phyloP scores from a whole-genome alignment of 2,888 invertebrate genomes.

The Archips xylosteana region DNA sequence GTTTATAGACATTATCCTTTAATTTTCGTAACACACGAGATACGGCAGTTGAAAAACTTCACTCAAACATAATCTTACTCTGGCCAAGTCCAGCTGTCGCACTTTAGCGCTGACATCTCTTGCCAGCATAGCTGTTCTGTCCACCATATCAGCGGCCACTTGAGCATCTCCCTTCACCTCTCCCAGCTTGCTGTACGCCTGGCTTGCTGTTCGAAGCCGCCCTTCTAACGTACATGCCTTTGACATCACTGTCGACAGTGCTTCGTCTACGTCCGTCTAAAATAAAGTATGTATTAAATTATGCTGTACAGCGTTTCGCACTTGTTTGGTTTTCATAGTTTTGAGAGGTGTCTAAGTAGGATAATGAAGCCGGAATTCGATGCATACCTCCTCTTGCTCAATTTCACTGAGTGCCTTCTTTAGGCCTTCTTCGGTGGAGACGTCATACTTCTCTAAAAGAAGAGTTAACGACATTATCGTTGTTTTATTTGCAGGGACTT shows the following conservation, averaged over 20 bases:
- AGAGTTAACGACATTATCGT: conserved; percentile 66
- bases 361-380: not conserved
- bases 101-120: conserved; percentile 98
- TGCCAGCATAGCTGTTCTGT: conserved; percentile 94
- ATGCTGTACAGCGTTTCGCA: not conserved
- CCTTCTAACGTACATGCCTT: conserved; percentile 92
- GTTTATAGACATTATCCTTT: too few relatives aligned
- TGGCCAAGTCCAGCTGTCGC: conserved; percentile 95
- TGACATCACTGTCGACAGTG: conserved; percentile 89
- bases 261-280: conserved; percentile 89
- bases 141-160: conserved; percentile 93
- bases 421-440: conserved; percentile 84
- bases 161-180: conserved; percentile 92
- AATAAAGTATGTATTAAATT: conserved; percentile 41
- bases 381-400: conserved; percentile 84
- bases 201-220: conserved; percentile 92
- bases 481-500: not conserved
- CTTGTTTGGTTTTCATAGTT: not conserved
- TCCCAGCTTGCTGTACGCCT: conserved; percentile 92
- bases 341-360: not conserved
- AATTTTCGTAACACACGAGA: too few relatives aligned
- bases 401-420: conserved; percentile 84
- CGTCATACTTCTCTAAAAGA: conserved; percentile 78
- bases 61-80: conserved; percentile 82
- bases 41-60: too few relatives aligned